Evolutionary conservation across 2,113 vertebrate species (phyloP).

Genomic region (Callocephalon fimbriatum): DNA sequence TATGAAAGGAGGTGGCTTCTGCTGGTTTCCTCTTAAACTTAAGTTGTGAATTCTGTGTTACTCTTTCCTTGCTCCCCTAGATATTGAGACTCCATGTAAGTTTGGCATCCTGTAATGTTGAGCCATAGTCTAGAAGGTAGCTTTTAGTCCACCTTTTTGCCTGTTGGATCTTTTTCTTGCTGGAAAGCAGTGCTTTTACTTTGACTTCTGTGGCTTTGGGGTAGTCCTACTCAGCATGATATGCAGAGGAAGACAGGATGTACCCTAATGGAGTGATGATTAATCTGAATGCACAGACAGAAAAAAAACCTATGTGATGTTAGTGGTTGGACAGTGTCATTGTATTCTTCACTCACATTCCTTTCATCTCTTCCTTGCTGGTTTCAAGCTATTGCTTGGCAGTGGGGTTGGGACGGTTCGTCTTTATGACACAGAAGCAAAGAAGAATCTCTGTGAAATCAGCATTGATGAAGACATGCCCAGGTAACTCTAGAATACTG

Average conservation of each 20-base stretch:
- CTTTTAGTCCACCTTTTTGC: not conserved
- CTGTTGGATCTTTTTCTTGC: not conserved
- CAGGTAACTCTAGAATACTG: slow-evolving; percentile 77
- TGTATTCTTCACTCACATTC: not conserved
- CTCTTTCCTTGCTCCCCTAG: not conserved
- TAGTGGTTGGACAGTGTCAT: not conserved
- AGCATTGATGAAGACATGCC: slow-evolving; percentile 90
- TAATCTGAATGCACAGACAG: not conserved
- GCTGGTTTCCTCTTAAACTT: not conserved
- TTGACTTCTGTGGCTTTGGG: not conserved
- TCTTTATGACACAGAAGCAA: slow-evolving; percentile 95
- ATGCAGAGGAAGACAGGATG: not conserved
- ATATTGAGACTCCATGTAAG: not conserved
- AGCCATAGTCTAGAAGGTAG: not conserved
- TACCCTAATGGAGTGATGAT: not conserved
- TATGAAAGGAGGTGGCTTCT: not conserved
- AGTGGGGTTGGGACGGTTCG: slow-evolving; percentile 92
- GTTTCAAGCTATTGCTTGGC: slow-evolving; percentile 89
- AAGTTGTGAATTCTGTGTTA: not conserved
- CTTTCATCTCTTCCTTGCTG: not conserved
- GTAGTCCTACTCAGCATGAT: not conserved
- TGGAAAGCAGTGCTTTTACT: not conserved
- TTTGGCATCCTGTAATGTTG: not conserved
- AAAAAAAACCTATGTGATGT: not conserved
- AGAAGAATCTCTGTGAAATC: slow-evolving; percentile 97